Base-by-base conservation (phyloP, 1,140 invertebrate species). In the Acyrthosiphon pisum region DNA sequence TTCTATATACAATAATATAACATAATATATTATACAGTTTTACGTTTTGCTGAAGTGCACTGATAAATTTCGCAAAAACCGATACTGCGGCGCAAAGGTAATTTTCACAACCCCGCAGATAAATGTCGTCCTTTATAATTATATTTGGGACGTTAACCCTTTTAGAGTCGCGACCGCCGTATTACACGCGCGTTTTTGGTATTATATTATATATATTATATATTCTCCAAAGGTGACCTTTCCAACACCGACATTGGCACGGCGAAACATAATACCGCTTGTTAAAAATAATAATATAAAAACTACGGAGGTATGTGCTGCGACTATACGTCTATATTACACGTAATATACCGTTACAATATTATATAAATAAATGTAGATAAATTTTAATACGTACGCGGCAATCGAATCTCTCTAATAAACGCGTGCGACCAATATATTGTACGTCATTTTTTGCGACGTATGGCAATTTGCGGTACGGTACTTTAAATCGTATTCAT, bases 81-180 rank as follows among this genome's bases (percentile, higher is more conserved):
- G 44, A 87, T 87, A 84, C 86, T 8, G 30, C 20, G 46, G 44
- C 41, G 44, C 44, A 48, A 50, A 91, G 56, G 90, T 48, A 81
- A 91, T 91, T 81, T 68, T 81, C 41, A 48, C 90, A 44, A 60
- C 90, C 35, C 50, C 90, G 41, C 41, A 48, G 90, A 90, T 90
- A 91, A 91, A 91, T 46, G 30, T 81, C 41, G 20, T 68, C 90
- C 90, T 35, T 91, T 91, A 68, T 68, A 91, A 91, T 91, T 91
- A 91, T 91, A 91, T 91, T 68, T 76, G 26, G 53, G 23, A 68
- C 30, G 60, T 6, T 68, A 46, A 46, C 90, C 53, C 53, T 91
- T 91, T 91, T 46, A 91, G 90, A 18, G 60, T 35, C 4, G 60
- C 20, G 30, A 44, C 60, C 37, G 23, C 41, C 41, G 60, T 91